A percentile compares a stretch with the other conserved stretches of the same genome.
phyloP scores from a whole-genome alignment of 2,113 vertebrate genomes.

The Malaclemys terrapin region DNA sequence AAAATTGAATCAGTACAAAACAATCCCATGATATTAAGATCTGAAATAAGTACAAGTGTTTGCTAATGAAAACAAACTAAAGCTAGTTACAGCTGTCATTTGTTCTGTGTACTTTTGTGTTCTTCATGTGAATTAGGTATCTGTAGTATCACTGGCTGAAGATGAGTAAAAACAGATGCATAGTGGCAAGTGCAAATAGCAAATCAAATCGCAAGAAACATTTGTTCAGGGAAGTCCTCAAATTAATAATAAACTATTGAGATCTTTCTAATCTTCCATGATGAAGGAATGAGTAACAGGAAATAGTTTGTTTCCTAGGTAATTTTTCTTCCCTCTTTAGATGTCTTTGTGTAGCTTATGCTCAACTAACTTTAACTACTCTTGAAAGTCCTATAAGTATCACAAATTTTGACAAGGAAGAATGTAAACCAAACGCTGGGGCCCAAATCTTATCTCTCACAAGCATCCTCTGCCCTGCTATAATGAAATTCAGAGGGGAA shows the following conservation, averaged over 20 bases:
- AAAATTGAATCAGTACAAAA: background rate
- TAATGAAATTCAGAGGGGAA: background rate
- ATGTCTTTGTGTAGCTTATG: background rate
- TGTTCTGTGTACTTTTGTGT: slow-evolving; percentile 44
- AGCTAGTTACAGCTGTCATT: slow-evolving; percentile 58
- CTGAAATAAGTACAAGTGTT: slow-evolving; percentile 41
- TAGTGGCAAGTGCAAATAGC: slow-evolving; percentile 54
- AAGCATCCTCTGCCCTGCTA: background rate
- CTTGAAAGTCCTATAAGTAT: background rate
- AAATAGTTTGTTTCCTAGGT: background rate
- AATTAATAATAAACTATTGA: slow-evolving; percentile 18
- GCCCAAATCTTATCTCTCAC: background rate
- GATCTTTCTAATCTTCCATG: background rate
- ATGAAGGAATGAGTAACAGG: background rate
- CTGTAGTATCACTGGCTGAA: slow-evolving; percentile 37
- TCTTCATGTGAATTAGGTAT: slow-evolving; percentile 62
- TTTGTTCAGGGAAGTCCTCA: slow-evolving; percentile 30
- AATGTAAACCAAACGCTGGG: background rate
- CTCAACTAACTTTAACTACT: background rate
- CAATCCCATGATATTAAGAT: background rate
- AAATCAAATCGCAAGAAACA: slow-evolving; percentile 37
- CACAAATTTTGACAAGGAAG: background rate
- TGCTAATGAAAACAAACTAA: slow-evolving; percentile 52
- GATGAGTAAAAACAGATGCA: slow-evolving; percentile 52
- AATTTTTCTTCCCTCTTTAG: background rate